Conservation (phyloP, 2,113 vertebrate species). For the Pteronura brasiliensis region DNA sequence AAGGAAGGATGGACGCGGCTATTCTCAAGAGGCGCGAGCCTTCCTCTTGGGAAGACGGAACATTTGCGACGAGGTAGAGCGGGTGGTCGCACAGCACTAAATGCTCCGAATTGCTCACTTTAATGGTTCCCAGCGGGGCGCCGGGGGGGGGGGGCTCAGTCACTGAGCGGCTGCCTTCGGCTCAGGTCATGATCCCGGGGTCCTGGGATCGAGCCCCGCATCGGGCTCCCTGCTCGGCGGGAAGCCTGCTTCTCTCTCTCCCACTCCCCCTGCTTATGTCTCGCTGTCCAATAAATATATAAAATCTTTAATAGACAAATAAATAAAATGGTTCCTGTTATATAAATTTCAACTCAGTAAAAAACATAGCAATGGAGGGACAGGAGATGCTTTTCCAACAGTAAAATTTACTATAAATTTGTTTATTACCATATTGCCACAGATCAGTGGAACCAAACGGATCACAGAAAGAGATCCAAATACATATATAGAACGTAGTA, state of each 20-base stretch:
- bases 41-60: background rate
- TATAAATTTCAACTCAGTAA: background rate
- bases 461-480: background rate
- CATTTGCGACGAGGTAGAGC: background rate
- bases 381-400: background rate
- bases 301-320: too few relatives aligned
- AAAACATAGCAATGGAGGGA: background rate
- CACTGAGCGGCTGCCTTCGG: too few relatives aligned
- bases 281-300: too few relatives aligned
- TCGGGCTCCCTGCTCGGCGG: too few relatives aligned
- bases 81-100: background rate
- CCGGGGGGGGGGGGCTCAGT: too few relatives aligned
- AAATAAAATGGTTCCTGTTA: background rate
- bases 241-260: too few relatives aligned
- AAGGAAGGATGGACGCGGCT: background rate
- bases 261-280: too few relatives aligned
- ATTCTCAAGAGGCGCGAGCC: background rate
- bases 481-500: background rate
- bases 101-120: background rate
- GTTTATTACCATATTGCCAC: background rate
- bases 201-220: too few relatives aligned
- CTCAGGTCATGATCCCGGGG: too few relatives aligned
- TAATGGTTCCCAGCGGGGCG: too few relatives aligned
- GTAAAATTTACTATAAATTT: background rate
- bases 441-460: background rate